phyloP scores from a whole-genome alignment of 2,888 invertebrate genomes.

The Caenorhabditis becei region DNA sequence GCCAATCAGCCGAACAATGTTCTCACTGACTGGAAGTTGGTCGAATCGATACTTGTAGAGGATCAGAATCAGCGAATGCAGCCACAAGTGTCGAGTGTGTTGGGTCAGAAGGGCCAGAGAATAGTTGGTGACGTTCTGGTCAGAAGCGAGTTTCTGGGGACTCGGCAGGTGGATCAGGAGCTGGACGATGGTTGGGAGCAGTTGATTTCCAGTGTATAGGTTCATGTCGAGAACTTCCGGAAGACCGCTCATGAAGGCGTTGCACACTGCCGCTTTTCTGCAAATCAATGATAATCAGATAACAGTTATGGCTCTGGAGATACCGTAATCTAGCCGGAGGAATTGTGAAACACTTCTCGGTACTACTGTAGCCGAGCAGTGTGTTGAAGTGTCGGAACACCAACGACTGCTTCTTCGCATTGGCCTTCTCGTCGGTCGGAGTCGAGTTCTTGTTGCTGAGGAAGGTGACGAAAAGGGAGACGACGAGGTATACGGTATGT shows the following conservation, averaged over 20 bases:
- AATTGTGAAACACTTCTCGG: constrained; percentile 93
- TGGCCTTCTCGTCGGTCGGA: constrained; percentile 79
- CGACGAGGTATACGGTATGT: constrained; percentile 94
- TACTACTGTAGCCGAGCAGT: constrained; percentile 93
- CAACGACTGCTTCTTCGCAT: constrained; percentile 86
- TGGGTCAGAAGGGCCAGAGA: constrained; percentile 84
- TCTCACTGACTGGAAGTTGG: constrained; percentile 83
- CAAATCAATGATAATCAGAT: constrained; percentile 52
- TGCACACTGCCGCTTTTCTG: constrained; percentile 94
- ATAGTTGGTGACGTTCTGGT: constrained; percentile 87
- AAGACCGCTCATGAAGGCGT: constrained; percentile 93
- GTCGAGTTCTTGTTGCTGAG: constrained; percentile 73
- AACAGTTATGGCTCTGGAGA: too few relatives aligned
- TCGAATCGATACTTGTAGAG: constrained; percentile 89
- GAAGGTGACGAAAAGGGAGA: constrained; percentile 92
- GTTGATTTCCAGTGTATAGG: constrained; percentile 89
- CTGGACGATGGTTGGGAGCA: constrained; percentile 90
- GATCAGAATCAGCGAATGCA: constrained; percentile 92
- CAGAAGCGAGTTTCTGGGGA: constrained; percentile 86
- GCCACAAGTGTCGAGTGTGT: constrained; percentile 89
- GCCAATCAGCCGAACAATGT: constrained; percentile 89
- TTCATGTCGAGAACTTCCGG: constrained; percentile 94
- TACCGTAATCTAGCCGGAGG: constrained; percentile 90
- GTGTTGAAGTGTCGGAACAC: constrained; percentile 94
- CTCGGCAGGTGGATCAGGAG: constrained; percentile 91